phyloP scores from a whole-genome alignment of 2,888 invertebrate species.

The Scaptomyza polygonia region DNA sequence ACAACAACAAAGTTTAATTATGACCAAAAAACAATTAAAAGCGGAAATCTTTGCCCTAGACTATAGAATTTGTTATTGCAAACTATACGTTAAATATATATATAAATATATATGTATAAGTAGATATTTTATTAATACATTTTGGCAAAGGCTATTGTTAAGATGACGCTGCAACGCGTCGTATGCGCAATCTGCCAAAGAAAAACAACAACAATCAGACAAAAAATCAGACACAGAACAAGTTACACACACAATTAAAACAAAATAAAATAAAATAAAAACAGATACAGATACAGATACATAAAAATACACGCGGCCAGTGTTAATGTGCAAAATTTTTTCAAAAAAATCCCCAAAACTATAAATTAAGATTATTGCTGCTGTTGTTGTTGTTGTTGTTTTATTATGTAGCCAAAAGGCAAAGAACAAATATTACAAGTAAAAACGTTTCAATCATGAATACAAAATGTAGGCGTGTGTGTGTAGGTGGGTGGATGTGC shows the following conservation, averaged over 20 bases:
- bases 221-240: conserved; percentile 11
- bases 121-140: conserved; percentile 1
- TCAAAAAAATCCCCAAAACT: conserved; percentile 36
- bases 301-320: conserved; percentile 19
- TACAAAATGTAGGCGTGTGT: conserved; percentile 6
- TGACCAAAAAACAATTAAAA: conserved; percentile 14
- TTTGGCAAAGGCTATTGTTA: conserved; percentile 32
- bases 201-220: conserved; percentile 42
- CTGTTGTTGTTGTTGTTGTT: conserved; percentile 2
- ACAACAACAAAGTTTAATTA: not conserved
- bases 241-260: conserved; percentile 1
- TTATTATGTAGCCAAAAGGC: conserved; percentile 23
- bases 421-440: conserved; percentile 25
- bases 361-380: conserved; percentile 18
- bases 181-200: conserved; percentile 44
- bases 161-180: conserved; percentile 59
- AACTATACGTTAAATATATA: conserved; percentile 6
- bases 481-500: conserved; percentile 24
- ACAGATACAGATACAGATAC: conserved; percentile 6
- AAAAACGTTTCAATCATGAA: conserved; percentile 41
- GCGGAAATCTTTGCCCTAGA: conserved; percentile 42
- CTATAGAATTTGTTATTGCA: too few species aligned
- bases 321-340: conserved; percentile 57
- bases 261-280: not conserved
- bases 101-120: too few species aligned